phyloP scores from a whole-genome alignment of 2,113 vertebrate genomes.

The Chloroceryle aenea region DNA sequence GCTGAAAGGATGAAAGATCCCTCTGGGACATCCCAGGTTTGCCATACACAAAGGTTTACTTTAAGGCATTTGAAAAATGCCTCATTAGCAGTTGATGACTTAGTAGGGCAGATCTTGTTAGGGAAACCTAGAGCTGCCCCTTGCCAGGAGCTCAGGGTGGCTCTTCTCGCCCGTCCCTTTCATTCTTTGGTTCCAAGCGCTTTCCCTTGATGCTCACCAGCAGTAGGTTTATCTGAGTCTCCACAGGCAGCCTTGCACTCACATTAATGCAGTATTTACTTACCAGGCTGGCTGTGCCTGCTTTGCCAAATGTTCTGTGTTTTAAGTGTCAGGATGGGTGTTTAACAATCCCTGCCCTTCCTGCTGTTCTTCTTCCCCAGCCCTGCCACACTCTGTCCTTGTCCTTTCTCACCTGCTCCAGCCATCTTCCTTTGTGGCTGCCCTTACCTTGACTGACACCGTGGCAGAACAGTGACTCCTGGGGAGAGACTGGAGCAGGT shows the following conservation, averaged over 20 bases:
- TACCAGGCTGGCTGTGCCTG: not conserved
- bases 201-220: not conserved
- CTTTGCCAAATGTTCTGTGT: not conserved
- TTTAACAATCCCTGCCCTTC: not conserved
- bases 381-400: not conserved
- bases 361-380: not conserved
- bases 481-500: not conserved
- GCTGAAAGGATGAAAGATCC: not conserved
- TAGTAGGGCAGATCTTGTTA: not conserved
- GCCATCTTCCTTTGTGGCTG: not conserved
- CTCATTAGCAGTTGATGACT: conserved; percentile 31
- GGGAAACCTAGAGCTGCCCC: not conserved
- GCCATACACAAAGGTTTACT: not conserved
- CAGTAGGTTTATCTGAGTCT: not conserved
- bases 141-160: not conserved
- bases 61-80: conserved; percentile 19
- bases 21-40: not conserved
- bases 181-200: not conserved
- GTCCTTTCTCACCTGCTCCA: not conserved
- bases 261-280: not conserved
- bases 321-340: not conserved
- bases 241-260: not conserved
- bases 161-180: not conserved
- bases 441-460: not conserved
- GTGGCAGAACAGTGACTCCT: not conserved